Percentiles rank a stretch among this genome's conserved stretches.
These are phyloP conservation scores for Paragorgia papillata DNA, from an alignment of 92 coral and sea anemone species.

Conservation along the genomic window DNA sequence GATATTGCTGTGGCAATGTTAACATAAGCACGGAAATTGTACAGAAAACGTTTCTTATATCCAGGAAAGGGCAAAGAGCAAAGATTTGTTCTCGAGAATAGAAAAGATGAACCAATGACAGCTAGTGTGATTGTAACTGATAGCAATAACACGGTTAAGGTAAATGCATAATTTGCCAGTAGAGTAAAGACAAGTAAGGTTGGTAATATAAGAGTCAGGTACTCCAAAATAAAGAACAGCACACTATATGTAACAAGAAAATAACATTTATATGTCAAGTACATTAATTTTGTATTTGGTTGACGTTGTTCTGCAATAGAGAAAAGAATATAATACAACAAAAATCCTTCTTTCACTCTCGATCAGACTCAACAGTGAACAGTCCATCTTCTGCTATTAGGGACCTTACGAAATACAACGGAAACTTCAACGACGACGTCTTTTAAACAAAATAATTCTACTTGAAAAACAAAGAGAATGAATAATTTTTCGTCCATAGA, in stretches of 20 bases:
- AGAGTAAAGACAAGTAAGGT: slow-evolving; percentile 66
- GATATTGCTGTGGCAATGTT: slow-evolving; percentile 82
- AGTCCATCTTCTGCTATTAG: no score
- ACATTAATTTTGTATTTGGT: no score
- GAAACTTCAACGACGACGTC: no score
- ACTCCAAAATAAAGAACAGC: slow-evolving; percentile 62
- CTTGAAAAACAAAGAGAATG: no score
- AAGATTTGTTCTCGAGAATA: not conserved
- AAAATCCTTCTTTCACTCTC: no score
- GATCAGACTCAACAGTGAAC: no score
- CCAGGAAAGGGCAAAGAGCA: not conserved
- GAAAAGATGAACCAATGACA: not conserved
- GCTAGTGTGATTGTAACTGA: slow-evolving; percentile 20
- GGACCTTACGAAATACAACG: no score
- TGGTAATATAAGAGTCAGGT: slow-evolving; percentile 63
- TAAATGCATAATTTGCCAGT: slow-evolving; percentile 65
- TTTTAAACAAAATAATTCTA: no score
- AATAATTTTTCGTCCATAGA: no score
- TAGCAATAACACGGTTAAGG: slow-evolving; percentile 39
- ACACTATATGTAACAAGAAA: slow-evolving; percentile 57
- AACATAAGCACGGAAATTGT: slow-evolving; percentile 84
- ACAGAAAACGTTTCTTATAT: slow-evolving; percentile 69
- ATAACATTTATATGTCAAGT: no score
- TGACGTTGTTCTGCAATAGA: no score
- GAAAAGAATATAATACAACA: no score